Evolutionary conservation across 2,888 invertebrate species (phyloP).

Genomic region (Rhyacophila evoluta): DNA sequence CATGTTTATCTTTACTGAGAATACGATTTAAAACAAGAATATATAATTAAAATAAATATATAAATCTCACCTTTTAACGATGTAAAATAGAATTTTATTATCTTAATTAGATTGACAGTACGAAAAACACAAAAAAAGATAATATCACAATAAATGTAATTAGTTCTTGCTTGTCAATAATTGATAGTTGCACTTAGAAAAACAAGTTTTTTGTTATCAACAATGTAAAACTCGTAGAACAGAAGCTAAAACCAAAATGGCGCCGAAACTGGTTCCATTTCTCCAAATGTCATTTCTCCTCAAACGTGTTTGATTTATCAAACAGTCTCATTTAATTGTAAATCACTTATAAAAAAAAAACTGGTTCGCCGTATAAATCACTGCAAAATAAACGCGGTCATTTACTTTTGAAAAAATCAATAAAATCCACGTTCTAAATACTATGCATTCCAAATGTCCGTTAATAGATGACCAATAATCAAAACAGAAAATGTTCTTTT

Average conservation of each 20-base stretch:
- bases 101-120: no score
- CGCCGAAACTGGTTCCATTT: constrained; percentile 4
- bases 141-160: no score
- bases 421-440: constrained; percentile 14
- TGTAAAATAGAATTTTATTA: no score
- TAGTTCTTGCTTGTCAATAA: no score
- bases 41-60: no score
- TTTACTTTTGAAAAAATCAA: background rate
- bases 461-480: background rate
- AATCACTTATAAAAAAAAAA: background rate
- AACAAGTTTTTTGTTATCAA: background rate
- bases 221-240: background rate
- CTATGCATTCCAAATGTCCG: background rate
- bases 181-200: no score
- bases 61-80: no score
- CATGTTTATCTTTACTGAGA: no score
- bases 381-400: constrained; percentile 19
- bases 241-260: background rate
- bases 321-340: background rate
- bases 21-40: no score
- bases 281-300: constrained; percentile 22
- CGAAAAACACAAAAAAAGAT: no score
- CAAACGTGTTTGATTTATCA: constrained; percentile 7
- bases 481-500: background rate
- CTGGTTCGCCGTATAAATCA: background rate